Evolutionary conservation across 1,140 invertebrate species (phyloP).

Genomic region (Venustaconcha ellipsiformis): DNA sequence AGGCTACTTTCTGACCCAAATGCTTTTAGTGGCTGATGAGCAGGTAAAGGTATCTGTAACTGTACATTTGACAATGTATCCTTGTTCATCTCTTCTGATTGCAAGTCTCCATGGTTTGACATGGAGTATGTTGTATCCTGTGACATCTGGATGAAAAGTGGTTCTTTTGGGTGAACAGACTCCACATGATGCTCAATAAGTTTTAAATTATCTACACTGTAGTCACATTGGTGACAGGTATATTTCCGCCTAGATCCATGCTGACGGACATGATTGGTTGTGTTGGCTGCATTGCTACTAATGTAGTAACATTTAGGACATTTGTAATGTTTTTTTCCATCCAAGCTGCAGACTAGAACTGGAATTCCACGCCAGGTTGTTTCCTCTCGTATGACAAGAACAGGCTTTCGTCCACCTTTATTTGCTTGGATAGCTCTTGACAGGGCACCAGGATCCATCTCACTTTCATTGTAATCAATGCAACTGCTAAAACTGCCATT

Average conservation of each 20-base stretch:
- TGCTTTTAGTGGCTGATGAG: too few relatives aligned
- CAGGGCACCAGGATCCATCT: slow-evolving; percentile 12
- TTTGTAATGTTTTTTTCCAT: slow-evolving; percentile 52
- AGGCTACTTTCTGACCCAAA: too few relatives aligned
- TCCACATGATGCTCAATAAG: slow-evolving; percentile 52
- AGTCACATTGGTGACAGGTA: slow-evolving; percentile 54
- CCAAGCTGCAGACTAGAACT: slow-evolving; percentile 44
- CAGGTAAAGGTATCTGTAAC: too few relatives aligned
- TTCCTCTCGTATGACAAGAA: slow-evolving; percentile 38
- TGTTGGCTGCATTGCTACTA: slow-evolving; percentile 48
- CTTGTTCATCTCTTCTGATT: too few relatives aligned
- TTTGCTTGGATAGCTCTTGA: slow-evolving; percentile 1
- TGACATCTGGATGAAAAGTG: slow-evolving; percentile 33
- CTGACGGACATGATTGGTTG: slow-evolving; percentile 51
- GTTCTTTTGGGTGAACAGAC: slow-evolving; percentile 45
- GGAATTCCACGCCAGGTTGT: slow-evolving; percentile 44
- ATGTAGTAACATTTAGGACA: slow-evolving; percentile 56
- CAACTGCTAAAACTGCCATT: slow-evolving; percentile 7
- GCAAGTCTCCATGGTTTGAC: too few relatives aligned
- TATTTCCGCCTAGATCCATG: slow-evolving; percentile 51
- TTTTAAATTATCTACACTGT: slow-evolving; percentile 49
- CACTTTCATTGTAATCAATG: slow-evolving; percentile 2
- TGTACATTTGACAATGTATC: too few relatives aligned
- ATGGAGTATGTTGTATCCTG: too few relatives aligned
- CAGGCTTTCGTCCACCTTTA: slow-evolving; percentile 13